These are phyloP conservation scores for Synanceia verrucosa DNA, from an alignment of 2,797 vertebrate genomes.

Conservation along the genomic window DNA sequence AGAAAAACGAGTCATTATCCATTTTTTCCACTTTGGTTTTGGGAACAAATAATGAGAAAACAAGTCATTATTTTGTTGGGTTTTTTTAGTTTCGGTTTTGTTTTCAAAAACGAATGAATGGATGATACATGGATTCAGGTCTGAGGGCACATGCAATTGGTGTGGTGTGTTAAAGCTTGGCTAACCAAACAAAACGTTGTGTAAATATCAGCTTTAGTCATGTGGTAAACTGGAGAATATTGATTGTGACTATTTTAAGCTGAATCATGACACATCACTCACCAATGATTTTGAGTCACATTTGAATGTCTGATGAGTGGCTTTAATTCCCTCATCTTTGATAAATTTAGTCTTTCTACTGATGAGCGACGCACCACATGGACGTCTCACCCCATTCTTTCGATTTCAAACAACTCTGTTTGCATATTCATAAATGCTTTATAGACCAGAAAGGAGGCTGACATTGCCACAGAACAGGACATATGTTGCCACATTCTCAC, in stretches of 20 bases:
- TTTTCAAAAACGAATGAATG: no score
- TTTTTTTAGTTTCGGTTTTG: no score
- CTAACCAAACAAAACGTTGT: conserved; percentile 22
- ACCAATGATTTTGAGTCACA: conserved; percentile 18
- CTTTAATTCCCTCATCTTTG: not conserved
- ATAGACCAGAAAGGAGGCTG: conserved; percentile 28
- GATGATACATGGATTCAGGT: no score
- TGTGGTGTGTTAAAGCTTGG: conserved; percentile 8
- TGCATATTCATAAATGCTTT: conserved; percentile 3
- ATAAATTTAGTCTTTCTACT: conserved; percentile 15
- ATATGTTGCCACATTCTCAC: conserved; percentile 74
- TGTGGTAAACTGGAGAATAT: conserved; percentile 39
- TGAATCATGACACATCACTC: conserved; percentile 1
- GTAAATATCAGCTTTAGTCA: conserved; percentile 29
- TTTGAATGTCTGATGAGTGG: conserved; percentile 14
- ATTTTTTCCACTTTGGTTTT: no score
- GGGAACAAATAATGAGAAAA: no score
- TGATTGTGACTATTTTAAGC: conserved; percentile 23
- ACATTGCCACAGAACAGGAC: conserved; percentile 73
- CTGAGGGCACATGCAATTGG: conserved; percentile 44
- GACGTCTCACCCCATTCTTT: not conserved
- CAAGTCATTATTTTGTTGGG: no score
- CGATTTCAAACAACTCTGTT: conserved; percentile 8
- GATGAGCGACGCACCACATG: conserved; percentile 19
- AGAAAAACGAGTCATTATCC: no score